A percentile compares a stretch with the other conserved stretches of the same genome.
phyloP scores from a whole-genome alignment of 2,113 vertebrate genomes.

The Gobio gobio region DNA sequence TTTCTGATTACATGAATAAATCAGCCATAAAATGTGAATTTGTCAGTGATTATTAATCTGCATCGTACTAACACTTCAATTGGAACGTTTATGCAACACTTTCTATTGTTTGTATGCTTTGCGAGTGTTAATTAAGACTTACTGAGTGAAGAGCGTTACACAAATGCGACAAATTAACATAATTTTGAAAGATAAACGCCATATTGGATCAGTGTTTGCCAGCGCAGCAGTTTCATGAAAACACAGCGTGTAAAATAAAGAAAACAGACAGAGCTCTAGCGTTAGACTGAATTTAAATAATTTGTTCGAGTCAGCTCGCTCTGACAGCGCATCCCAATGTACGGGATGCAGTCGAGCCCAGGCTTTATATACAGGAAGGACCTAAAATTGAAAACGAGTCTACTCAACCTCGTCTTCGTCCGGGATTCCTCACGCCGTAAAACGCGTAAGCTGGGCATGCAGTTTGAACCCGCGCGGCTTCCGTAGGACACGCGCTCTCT shows the following conservation, averaged over 20 bases:
- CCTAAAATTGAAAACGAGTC: conserved; percentile 62
- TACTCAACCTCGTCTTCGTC: conserved; percentile 67
- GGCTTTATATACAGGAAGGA: conserved; percentile 38
- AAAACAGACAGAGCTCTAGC: background rate
- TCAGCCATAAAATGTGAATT: background rate
- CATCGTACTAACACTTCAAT: background rate
- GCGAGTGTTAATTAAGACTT: background rate
- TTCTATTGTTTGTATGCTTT: background rate
- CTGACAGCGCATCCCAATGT: background rate
- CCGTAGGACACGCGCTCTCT: background rate
- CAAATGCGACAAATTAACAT: background rate
- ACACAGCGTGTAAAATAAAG: background rate
- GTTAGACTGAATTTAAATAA: background rate
- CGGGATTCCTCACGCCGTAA: conserved; percentile 22
- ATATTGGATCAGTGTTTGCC: conserved; percentile 36
- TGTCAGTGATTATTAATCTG: background rate
- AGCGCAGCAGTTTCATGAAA: conserved; percentile 14
- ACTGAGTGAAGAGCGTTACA: background rate
- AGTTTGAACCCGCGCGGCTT: background rate
- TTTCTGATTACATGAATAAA: background rate
- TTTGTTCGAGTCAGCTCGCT: background rate
- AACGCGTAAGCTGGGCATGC: conserved; percentile 48
- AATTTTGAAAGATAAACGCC: conserved; percentile 41
- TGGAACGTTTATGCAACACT: background rate
- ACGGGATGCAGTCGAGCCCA: background rate